phyloP scores from a whole-genome alignment of 2,113 vertebrate genomes.

The Arenaria interpres region DNA sequence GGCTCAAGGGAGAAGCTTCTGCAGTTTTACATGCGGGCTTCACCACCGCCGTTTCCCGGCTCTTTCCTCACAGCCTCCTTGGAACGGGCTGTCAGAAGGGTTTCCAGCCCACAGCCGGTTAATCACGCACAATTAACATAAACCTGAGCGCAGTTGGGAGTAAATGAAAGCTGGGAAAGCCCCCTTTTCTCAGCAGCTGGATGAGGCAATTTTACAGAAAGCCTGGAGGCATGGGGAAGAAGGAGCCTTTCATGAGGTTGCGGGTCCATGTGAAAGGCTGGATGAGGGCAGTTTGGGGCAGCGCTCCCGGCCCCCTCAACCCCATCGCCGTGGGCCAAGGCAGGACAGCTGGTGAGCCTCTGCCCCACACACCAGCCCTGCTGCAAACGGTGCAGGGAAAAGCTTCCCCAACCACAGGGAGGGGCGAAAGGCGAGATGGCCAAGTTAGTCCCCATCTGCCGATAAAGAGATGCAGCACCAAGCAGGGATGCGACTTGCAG shows the following conservation, averaged over 20 bases:
- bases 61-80: background rate
- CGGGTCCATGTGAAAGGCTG: background rate
- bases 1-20: background rate
- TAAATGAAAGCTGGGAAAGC: conserved; percentile 56
- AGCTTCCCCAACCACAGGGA: background rate
- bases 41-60: background rate
- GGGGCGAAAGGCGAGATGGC: background rate
- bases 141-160: background rate
- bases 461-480: background rate
- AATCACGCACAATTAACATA: conserved; percentile 18
- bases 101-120: conserved; percentile 8
- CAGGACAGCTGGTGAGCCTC: background rate
- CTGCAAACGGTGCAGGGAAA: accelerated
- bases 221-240: background rate
- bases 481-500: background rate
- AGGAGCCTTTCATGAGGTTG: conserved; percentile 13
- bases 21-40: background rate
- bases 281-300: background rate
- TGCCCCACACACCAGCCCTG: background rate
- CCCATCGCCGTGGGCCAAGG: background rate
- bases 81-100: background rate
- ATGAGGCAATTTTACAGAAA: conserved; percentile 32
- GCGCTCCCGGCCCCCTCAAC: background rate
- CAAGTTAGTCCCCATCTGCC: accelerated
- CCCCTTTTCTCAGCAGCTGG: conserved; percentile 41